Conservation (phyloP, 2,113 vertebrate species). For the Zapornia atra region DNA sequence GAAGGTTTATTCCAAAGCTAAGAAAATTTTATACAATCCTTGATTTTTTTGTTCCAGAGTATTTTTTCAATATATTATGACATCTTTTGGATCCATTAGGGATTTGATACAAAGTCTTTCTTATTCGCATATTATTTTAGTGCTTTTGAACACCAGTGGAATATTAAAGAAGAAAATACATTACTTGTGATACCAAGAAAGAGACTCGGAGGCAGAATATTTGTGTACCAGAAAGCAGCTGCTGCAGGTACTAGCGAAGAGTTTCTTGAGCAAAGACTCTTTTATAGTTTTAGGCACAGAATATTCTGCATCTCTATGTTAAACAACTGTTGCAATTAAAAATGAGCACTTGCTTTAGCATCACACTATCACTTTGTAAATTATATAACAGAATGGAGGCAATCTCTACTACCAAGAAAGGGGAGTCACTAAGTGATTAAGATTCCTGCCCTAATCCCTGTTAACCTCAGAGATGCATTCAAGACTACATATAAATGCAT, state of each 20-base stretch:
- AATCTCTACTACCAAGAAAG: background rate
- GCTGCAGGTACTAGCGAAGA: background rate
- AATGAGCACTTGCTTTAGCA: background rate
- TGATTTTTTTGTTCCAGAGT: background rate
- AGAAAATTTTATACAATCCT: background rate
- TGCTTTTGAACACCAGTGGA: background rate
- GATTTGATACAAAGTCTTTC: background rate
- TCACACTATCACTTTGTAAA: background rate
- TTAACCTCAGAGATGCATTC: background rate
- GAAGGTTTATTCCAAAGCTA: background rate
- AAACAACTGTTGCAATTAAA: background rate
- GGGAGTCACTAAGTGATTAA: background rate
- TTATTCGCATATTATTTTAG: background rate
- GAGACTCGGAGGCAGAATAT: background rate
- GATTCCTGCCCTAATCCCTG: background rate
- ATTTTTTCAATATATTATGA: background rate
- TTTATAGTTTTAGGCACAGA: background rate
- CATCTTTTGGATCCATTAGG: background rate
- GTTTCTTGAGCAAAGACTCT: background rate
- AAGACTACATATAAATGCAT: background rate
- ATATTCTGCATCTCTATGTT: background rate
- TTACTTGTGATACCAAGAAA: background rate
- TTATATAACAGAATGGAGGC: background rate
- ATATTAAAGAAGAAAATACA: background rate
- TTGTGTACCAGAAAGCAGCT: background rate